phyloP scores from a whole-genome alignment of 2,888 invertebrate species.

The Melinaea marsaeus region DNA sequence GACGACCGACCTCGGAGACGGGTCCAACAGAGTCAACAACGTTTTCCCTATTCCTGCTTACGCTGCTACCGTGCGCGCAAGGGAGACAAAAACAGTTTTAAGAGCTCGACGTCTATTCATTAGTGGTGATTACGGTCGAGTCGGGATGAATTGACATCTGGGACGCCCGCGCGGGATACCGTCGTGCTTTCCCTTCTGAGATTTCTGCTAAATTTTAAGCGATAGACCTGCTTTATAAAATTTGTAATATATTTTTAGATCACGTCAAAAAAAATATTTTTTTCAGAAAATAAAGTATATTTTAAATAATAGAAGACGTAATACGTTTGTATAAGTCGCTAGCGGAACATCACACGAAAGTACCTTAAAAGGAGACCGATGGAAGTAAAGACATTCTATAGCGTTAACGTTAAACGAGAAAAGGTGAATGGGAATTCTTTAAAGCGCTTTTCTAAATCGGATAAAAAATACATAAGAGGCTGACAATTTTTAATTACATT shows the following conservation, averaged over 20 bases:
- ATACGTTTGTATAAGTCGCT: slow-evolving; percentile 13
- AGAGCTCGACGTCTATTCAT: slow-evolving; percentile 68
- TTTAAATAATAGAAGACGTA: slow-evolving; percentile 8
- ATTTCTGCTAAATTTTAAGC: slow-evolving; percentile 67
- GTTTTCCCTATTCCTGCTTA: slow-evolving; percentile 53
- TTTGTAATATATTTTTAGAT: slow-evolving; percentile 34
- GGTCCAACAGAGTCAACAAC: slow-evolving; percentile 50
- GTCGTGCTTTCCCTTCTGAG: slow-evolving; percentile 65
- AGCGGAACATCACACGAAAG: slow-evolving; percentile 28
- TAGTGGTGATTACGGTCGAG: slow-evolving; percentile 66
- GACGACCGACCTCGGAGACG: slow-evolving; percentile 55
- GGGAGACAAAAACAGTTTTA: slow-evolving; percentile 55
- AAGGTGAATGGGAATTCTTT: slow-evolving; percentile 32
- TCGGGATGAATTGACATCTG: slow-evolving; percentile 74
- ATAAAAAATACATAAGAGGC: slow-evolving; percentile 33
- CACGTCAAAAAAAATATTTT: background rate
- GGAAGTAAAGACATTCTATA: slow-evolving; percentile 25
- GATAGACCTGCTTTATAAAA: slow-evolving; percentile 50
- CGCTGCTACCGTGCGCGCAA: slow-evolving; percentile 43
- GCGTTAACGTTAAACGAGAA: slow-evolving; percentile 25
- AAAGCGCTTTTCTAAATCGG: slow-evolving; percentile 32
- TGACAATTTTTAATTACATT: slow-evolving; percentile 37
- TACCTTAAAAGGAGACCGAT: slow-evolving; percentile 28
- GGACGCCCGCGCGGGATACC: slow-evolving; percentile 58
- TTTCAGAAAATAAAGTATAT: background rate